Evolutionary conservation across 2,888 invertebrate species (phyloP).

Genomic region (Temnothorax unifasciatus): DNA sequence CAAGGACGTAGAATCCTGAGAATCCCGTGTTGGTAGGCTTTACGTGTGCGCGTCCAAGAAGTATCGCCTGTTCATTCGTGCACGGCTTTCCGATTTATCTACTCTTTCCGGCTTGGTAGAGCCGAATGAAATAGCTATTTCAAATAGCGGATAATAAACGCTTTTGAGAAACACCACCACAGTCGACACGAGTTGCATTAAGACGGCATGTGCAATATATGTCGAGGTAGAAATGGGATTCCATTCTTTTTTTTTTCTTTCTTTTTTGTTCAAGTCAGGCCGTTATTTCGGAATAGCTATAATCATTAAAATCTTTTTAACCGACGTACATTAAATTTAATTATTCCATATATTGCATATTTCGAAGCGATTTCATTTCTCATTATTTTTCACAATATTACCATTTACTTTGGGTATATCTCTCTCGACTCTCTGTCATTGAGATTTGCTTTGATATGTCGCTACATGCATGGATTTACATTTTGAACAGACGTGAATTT

Average conservation of each 20-base stretch:
- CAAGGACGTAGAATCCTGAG: conserved; percentile 56
- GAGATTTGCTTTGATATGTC: neutral
- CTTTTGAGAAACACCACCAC: conserved; percentile 24
- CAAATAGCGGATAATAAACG: conserved; percentile 34
- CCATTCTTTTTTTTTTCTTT: neutral
- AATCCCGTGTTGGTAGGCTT: conserved; percentile 18
- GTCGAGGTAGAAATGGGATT: conserved; percentile 47
- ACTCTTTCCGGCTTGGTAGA: conserved; percentile 61
- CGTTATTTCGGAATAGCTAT: conserved; percentile 7
- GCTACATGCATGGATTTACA: neutral
- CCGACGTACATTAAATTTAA: conserved; percentile 20
- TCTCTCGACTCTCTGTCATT: neutral
- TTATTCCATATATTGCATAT: neutral
- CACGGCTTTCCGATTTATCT: conserved; percentile 70
- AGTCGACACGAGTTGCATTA: conserved; percentile 21
- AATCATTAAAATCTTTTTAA: conserved; percentile 31
- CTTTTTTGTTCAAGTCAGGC: neutral
- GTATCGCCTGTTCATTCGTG: conserved; percentile 57
- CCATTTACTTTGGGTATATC: neutral
- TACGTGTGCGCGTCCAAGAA: conserved; percentile 41
- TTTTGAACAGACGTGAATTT: conserved; percentile 27
- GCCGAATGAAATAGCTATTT: conserved; percentile 42
- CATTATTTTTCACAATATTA: neutral
- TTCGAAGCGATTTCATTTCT: neutral
- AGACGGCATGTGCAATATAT: conserved; percentile 29